Base-by-base conservation (phyloP, 2,888 invertebrate species). In the Hyles lineata region DNA sequence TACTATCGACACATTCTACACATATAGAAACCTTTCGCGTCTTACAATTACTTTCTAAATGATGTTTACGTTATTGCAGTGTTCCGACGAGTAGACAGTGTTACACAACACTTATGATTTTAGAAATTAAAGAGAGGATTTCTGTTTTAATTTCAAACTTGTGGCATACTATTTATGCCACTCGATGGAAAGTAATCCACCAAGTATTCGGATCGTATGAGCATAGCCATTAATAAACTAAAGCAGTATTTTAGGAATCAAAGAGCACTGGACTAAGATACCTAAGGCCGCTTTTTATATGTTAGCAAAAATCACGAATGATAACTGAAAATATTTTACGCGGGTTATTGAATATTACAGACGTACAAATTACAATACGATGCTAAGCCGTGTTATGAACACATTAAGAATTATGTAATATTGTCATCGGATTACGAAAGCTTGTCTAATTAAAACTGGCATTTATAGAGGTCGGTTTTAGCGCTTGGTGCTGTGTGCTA, bases 31-130 rank as follows among this genome's bases (percentile, higher is more conserved):
- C 43, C 63, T 43, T 50, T 67, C 35, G 23, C 21, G 35, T 67
- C 17, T 4, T 23, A 67, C 9, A 43, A 43, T 63, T 63, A 63
- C 63, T 67, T 43, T 23, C 63, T 67, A 67, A n/a, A 67, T 43
- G 32, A 67, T 67, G 43, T 67, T 67, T 67, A 15, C 6, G 43
- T 67, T 67, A 43, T 43, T 67, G 21, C 35, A 25, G 17, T 25
- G 6, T 25, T 67, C 15, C 17, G 32, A 43, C 6, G 17, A 55
- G 19, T 55, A 55, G 7, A n/a, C 19, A 6, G 19, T 55, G 2
- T 67, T 67, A 43, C 23, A 9, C 43, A 67, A 43, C 5, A 23
- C 43, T 63, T 63, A 43, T 21, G n/a, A 21, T 63, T 43, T 43
- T 60, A 23, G 55, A 55, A 60, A 6, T 60, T 25, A 60, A 25